A percentile compares a stretch with the other conserved stretches of the same genome.
These are phyloP conservation scores for Cryptophagus acutangulus DNA, from an alignment of 2,888 invertebrate genomes.

Conservation along the genomic window DNA sequence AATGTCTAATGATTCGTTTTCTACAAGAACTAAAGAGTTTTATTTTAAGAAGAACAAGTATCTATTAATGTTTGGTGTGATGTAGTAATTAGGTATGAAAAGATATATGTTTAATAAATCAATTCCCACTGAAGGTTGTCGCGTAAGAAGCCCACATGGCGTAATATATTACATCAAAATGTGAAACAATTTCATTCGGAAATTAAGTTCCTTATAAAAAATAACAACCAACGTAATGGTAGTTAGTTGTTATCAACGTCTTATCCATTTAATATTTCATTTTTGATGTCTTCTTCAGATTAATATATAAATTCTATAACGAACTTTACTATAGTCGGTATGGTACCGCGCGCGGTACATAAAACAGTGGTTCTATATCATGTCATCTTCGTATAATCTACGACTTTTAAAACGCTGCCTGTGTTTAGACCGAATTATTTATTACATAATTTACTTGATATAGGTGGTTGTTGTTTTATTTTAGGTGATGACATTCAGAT, in stretches of 20 bases:
- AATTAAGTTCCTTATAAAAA: too few relatives aligned
- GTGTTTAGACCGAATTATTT: constrained; percentile 1
- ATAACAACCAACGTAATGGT: too few relatives aligned
- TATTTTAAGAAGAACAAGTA: too few relatives aligned
- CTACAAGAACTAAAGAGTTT: too few relatives aligned
- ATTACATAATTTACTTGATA: constrained; percentile 3
- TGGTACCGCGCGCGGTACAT: neutral
- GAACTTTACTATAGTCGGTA: neutral
- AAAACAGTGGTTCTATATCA: constrained; percentile 15
- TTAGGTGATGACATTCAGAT: constrained; percentile 29
- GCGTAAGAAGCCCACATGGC: too few relatives aligned
- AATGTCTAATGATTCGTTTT: too few relatives aligned
- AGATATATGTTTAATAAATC: constrained; percentile 4
- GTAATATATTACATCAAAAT: too few relatives aligned
- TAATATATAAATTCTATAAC: too few relatives aligned
- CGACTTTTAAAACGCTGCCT: constrained; percentile 12
- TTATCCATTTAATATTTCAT: constrained; percentile 4
- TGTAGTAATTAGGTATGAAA: constrained; percentile 5
- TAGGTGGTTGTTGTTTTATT: constrained; percentile 15
- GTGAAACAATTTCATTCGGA: too few relatives aligned
- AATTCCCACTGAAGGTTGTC: too few relatives aligned
- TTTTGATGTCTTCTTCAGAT: constrained; percentile 3
- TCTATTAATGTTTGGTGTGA: too few relatives aligned
- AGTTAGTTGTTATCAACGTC: neutral
- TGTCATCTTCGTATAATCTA: constrained; percentile 20